Conservation (phyloP, 2,888 invertebrate genomes). For the Tachystola acroxantha region DNA sequence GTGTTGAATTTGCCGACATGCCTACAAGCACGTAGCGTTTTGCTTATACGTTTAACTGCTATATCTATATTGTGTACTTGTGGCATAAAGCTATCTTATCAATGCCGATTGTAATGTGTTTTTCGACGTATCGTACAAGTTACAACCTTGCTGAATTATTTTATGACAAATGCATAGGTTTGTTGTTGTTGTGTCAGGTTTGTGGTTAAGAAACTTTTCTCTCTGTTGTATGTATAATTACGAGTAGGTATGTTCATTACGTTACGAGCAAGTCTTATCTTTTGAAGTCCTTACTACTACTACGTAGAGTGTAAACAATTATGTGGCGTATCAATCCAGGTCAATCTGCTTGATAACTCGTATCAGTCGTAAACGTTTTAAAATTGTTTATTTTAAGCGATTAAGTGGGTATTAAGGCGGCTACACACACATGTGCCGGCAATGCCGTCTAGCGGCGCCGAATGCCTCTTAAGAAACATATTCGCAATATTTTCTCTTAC, state of each 20-base stretch:
- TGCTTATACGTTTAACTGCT: constrained; percentile 10
- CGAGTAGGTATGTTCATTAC: constrained; percentile 15
- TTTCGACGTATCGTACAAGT: too few species aligned
- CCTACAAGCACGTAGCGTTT: constrained; percentile 41
- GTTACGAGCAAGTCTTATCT: constrained; percentile 31
- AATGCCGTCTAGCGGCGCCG: too few species aligned
- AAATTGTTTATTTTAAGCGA: constrained; percentile 19
- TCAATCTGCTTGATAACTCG: constrained; percentile 43
- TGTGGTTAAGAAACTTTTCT: too few species aligned
- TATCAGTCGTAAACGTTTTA: constrained; percentile 39
- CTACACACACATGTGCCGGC: too few species aligned
- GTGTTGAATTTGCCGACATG: constrained; percentile 38
- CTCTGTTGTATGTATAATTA: too few species aligned
- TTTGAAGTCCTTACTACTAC: constrained; percentile 44
- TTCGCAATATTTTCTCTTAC: too few species aligned
- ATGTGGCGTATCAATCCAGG: constrained; percentile 53
- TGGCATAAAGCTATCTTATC: not conserved
- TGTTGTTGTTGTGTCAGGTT: too few species aligned
- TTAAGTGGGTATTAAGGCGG: not conserved
- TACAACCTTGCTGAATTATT: too few species aligned
- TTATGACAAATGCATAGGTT: too few species aligned
- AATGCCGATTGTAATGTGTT: not conserved
- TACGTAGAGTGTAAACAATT: constrained; percentile 27
- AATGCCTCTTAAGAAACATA: too few species aligned
- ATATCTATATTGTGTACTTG: constrained; percentile 11